Percentiles rank a stretch among this genome's conserved stretches.
These are phyloP conservation scores for Dusona sp. DNA, from an alignment of 2,888 invertebrate genomes.

Conservation along the genomic window DNA sequence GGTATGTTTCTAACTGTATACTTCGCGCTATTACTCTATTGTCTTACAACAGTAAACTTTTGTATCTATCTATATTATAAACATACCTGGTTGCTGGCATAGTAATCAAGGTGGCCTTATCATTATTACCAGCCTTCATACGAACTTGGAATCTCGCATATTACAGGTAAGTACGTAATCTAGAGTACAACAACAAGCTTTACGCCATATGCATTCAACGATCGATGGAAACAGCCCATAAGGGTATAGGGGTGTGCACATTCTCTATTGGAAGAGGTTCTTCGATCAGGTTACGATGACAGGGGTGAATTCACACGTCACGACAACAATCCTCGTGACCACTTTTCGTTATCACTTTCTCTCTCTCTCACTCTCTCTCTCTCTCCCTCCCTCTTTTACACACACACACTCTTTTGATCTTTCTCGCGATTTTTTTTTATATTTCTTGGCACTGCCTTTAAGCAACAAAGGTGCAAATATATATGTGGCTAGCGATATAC, in stretches of 20 bases:
- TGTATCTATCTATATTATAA: neutral
- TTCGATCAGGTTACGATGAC: constrained; percentile 49
- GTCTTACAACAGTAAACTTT: constrained; percentile 1
- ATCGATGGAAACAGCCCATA: constrained; percentile 53
- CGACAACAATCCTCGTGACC: constrained; percentile 45
- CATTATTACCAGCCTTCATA: constrained; percentile 34
- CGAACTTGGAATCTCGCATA: constrained; percentile 19
- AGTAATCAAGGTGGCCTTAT: constrained; percentile 3
- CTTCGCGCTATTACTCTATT: constrained; percentile 22
- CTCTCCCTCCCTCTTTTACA: constrained; percentile 1
- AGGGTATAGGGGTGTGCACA: constrained; percentile 27
- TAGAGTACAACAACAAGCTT: constrained; percentile 29
- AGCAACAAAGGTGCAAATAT: constrained; percentile 17
- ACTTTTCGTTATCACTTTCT: constrained; percentile 34
- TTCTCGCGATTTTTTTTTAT: neutral
- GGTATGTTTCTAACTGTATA: neutral
- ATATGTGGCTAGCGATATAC: constrained; percentile 13
- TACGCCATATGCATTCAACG: constrained; percentile 31
- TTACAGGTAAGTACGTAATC: constrained; percentile 39
- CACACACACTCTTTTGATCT: too few relatives aligned
- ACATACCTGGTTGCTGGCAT: neutral
- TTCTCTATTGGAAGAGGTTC: constrained; percentile 40
- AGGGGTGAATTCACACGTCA: constrained; percentile 50
- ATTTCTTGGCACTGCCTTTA: neutral
- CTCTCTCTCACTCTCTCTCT: neutral